A percentile compares a stretch with the other conserved stretches of the same genome.
Evolutionary conservation across 2,113 vertebrate genomes (phyloP).

Genomic region (Myotis yumanensis): DNA sequence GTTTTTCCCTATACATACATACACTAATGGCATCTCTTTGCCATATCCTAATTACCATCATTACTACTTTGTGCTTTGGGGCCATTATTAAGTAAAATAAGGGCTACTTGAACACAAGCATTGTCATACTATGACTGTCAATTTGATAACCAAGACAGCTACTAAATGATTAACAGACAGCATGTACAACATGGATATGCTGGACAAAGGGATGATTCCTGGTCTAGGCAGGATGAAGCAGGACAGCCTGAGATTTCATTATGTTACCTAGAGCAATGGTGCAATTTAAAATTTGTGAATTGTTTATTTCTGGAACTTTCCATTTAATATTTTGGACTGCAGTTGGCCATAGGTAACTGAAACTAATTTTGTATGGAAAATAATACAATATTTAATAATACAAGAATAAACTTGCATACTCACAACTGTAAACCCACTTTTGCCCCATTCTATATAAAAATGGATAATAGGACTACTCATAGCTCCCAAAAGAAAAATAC

Average conservation of each 20-base stretch:
- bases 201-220: background rate
- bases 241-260: background rate
- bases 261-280: background rate
- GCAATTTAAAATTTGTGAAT: background rate
- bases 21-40: background rate
- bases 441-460: background rate
- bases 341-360: background rate
- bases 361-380: background rate
- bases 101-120: background rate
- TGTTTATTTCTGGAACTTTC: background rate
- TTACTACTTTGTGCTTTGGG: background rate
- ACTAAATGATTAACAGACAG: background rate
- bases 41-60: background rate
- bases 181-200: background rate
- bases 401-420: too few relatives aligned
- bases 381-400: too few relatives aligned
- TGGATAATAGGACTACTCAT: background rate
- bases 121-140: background rate
- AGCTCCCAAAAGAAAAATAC: background rate
- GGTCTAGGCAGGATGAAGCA: background rate
- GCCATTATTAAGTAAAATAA: background rate
- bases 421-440: too few relatives aligned
- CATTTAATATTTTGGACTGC: background rate
- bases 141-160: background rate
- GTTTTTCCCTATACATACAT: background rate